Conservation (phyloP, 1,140 invertebrate genomes). For the Lasioglossum baleicum region DNA sequence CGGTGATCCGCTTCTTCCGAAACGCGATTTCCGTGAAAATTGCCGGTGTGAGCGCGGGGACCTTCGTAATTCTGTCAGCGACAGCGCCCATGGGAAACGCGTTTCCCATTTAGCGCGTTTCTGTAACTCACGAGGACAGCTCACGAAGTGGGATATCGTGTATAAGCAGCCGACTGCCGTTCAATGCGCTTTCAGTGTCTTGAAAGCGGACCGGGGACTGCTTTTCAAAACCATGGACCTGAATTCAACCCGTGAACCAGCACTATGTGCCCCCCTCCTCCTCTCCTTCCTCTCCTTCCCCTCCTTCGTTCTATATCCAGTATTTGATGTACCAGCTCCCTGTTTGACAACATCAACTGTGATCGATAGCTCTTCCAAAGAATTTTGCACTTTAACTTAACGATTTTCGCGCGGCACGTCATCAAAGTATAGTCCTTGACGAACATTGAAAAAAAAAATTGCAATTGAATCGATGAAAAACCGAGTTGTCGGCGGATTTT, state of each 20-base stretch:
- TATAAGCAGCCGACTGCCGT: background rate
- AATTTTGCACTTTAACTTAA: no score
- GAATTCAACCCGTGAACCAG: slow-evolving; percentile 14
- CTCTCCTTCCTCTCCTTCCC: no score
- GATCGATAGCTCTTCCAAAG: no score
- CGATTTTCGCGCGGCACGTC: no score
- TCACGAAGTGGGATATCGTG: background rate
- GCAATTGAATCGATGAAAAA: no score
- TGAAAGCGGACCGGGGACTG: background rate
- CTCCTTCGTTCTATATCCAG: no score
- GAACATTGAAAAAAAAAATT: no score
- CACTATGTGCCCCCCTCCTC: background rate
- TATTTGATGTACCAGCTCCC: no score
- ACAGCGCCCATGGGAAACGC: background rate
- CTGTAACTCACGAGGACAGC: slow-evolving; percentile 1
- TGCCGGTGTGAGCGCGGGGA: background rate
- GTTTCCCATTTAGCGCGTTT: background rate
- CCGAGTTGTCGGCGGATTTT: no score
- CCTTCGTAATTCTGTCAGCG: background rate
- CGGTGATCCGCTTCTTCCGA: background rate
- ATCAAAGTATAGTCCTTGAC: no score
- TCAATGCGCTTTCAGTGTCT: slow-evolving; percentile 5
- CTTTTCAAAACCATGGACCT: background rate
- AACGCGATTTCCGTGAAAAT: background rate
- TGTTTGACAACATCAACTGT: no score